Conservation (phyloP, 2,888 invertebrate genomes). For the Acronicta leporina region DNA sequence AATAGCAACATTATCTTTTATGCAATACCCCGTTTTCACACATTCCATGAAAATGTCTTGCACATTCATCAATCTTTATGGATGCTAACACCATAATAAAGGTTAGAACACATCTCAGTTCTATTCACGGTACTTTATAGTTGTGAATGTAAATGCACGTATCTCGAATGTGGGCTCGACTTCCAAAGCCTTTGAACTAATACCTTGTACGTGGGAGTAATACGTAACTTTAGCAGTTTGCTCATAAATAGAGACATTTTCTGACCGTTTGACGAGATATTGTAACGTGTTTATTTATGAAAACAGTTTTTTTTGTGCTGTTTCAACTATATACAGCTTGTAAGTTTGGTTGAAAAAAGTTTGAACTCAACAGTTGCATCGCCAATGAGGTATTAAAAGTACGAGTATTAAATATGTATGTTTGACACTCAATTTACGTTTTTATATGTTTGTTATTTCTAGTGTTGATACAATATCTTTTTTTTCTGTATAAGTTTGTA, state of each 20-base stretch:
- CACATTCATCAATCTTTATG: constrained; percentile 55
- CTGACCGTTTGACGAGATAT: constrained; percentile 74
- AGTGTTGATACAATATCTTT: constrained; percentile 45
- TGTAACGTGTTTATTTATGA: constrained; percentile 73
- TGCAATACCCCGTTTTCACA: constrained; percentile 47
- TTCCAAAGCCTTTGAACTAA: constrained; percentile 50
- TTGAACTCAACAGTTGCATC: constrained; percentile 26
- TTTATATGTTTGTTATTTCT: constrained; percentile 48
- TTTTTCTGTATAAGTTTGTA: constrained; percentile 31
- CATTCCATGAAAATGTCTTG: constrained; percentile 32
- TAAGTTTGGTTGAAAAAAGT: constrained; percentile 64
- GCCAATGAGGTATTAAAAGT: constrained; percentile 48
- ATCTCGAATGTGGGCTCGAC: constrained; percentile 54
- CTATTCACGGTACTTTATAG: constrained; percentile 55
- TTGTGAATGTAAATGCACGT: constrained; percentile 56
- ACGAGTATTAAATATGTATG: constrained; percentile 43
- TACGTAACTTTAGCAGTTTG: constrained; percentile 69
- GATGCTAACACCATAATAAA: constrained; percentile 48
- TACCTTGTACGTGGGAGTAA: constrained; percentile 71
- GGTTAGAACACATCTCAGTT: constrained; percentile 48
- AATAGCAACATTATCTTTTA: too few species aligned
- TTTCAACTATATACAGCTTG: constrained; percentile 59
- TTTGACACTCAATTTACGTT: constrained; percentile 54
- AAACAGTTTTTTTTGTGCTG: constrained; percentile 64
- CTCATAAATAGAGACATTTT: constrained; percentile 79